Evolutionary conservation across 2,113 vertebrate species (phyloP).

Genomic region (Apodemus speciosus): DNA sequence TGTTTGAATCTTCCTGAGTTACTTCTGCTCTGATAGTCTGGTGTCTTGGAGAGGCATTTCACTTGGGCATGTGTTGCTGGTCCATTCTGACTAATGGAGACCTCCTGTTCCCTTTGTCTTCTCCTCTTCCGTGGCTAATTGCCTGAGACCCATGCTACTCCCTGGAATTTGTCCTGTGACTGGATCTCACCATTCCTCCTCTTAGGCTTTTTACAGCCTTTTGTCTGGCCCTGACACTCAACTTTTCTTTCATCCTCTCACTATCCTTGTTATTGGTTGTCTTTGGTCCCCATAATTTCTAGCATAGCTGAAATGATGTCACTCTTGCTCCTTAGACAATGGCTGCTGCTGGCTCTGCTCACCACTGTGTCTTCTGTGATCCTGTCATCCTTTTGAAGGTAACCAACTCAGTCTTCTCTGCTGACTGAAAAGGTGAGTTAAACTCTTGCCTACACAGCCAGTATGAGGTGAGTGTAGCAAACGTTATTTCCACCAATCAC

Average conservation of each 20-base stretch:
- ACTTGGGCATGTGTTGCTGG: too few species aligned
- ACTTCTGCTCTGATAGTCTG: too few species aligned
- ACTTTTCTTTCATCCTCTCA: neutral
- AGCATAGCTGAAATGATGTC: neutral
- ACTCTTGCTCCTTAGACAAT: neutral
- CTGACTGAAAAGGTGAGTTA: neutral
- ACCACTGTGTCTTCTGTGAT: neutral
- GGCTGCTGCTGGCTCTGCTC: too few species aligned
- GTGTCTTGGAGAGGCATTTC: too few species aligned
- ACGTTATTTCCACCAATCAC: neutral
- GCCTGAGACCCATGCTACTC: neutral
- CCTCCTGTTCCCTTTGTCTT: too few species aligned
- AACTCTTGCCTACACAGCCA: neutral
- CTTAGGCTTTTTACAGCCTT: neutral
- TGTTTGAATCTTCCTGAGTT: too few species aligned
- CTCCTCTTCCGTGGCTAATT: neutral
- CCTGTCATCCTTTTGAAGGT: neutral
- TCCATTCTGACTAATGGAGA: too few species aligned
- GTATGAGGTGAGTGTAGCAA: neutral
- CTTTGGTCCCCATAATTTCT: neutral
- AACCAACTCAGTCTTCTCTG: neutral
- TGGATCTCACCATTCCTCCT: neutral
- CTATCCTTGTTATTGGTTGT: neutral
- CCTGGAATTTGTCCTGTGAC: neutral
- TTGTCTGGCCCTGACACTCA: neutral